Evolutionary conservation across 2,797 vertebrate species (phyloP).

Genomic region (Eleutherodactylus coqui): DNA sequence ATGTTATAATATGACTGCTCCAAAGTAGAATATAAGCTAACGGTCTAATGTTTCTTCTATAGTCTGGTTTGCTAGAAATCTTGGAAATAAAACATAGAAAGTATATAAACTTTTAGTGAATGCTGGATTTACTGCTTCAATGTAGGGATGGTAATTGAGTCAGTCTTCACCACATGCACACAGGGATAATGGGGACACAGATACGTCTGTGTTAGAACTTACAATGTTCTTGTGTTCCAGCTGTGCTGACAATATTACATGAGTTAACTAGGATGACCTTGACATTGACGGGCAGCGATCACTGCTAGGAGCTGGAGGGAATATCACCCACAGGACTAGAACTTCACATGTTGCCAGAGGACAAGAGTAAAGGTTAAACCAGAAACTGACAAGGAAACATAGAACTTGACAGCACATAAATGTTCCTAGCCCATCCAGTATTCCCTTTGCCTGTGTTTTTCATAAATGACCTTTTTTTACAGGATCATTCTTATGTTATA

Average conservation of each 20-base stretch:
- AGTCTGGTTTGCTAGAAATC: not conserved
- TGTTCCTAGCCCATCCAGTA: slow-evolving; percentile 16
- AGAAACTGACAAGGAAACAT: slow-evolving; percentile 32
- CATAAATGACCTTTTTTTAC: not conserved
- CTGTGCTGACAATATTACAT: slow-evolving; percentile 29
- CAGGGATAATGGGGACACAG: slow-evolving; percentile 7
- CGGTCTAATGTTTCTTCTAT: not conserved
- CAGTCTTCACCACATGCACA: slow-evolving; percentile 14
- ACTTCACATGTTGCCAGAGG: slow-evolving; percentile 40
- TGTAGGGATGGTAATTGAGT: slow-evolving; percentile 22
- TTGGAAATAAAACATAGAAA: not conserved
- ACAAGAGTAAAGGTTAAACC: slow-evolving; percentile 39
- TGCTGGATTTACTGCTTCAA: not conserved
- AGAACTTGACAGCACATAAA: slow-evolving; percentile 35
- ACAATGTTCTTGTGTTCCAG: slow-evolving; percentile 18
- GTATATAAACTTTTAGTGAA: not conserved
- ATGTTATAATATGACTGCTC: not conserved
- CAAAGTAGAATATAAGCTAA: not conserved
- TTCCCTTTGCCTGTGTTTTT: not conserved
- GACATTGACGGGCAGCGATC: slow-evolving; percentile 32
- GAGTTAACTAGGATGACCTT: slow-evolving; percentile 21
- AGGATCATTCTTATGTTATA: not conserved
- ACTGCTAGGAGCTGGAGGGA: slow-evolving; percentile 41
- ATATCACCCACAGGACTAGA: not conserved
- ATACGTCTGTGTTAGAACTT: slow-evolving; percentile 47